Evolutionary conservation across 2,888 invertebrate species (phyloP).

Genomic region (Sussaba pulchella): DNA sequence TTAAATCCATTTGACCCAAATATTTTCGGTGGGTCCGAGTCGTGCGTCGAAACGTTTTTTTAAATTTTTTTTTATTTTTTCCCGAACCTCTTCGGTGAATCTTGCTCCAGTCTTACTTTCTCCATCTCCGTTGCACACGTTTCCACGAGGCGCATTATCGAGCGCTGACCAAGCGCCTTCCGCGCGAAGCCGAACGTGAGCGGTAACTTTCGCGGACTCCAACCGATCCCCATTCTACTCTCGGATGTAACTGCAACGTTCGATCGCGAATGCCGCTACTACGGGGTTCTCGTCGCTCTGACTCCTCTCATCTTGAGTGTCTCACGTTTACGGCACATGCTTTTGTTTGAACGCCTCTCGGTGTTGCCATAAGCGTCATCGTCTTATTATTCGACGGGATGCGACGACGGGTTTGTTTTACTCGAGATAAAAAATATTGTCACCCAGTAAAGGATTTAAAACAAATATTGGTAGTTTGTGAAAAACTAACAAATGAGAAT

Average conservation of each 20-base stretch:
- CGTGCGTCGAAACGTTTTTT: constrained; percentile 19
- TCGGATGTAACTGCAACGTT: constrained; percentile 29
- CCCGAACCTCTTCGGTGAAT: constrained; percentile 29
- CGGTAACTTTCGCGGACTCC: constrained; percentile 62
- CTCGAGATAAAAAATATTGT: background rate
- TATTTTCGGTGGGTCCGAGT: constrained; percentile 69
- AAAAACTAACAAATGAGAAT: background rate
- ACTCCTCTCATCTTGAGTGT: background rate
- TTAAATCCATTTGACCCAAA: constrained; percentile 75
- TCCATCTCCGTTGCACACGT: constrained; percentile 31
- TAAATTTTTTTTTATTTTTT: constrained; percentile 27
- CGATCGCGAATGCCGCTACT: constrained; percentile 30
- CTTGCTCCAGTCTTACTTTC: constrained; percentile 17
- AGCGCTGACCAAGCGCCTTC: constrained; percentile 25
- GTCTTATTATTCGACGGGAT: background rate
- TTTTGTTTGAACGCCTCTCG: background rate
- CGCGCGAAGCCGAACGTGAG: too few species aligned
- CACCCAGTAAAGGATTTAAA: background rate
- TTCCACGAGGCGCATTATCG: constrained; percentile 21
- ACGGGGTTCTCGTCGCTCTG: background rate
- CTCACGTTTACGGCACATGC: background rate
- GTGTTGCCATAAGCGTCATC: background rate
- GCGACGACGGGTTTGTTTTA: too few species aligned
- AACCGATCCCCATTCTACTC: constrained; percentile 44
- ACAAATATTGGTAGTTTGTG: too few species aligned